Percentiles rank a stretch among this genome's conserved stretches.
phyloP scores from a whole-genome alignment of 2,797 vertebrate species.

The Lagorchestes hirsutus region DNA sequence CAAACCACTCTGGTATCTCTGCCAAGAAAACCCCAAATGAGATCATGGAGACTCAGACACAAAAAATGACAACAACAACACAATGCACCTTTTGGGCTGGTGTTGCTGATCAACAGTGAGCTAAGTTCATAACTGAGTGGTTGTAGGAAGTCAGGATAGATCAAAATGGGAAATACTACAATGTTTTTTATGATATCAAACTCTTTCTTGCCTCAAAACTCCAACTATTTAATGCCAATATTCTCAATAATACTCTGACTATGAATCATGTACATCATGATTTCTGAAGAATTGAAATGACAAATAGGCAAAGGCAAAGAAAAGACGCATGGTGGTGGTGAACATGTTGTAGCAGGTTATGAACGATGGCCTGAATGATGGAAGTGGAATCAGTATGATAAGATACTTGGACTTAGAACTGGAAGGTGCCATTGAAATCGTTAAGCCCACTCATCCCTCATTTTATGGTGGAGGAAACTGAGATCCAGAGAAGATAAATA shows the following conservation, averaged over 20 bases:
- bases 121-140: background rate
- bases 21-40: background rate
- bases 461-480: background rate
- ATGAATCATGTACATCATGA: background rate
- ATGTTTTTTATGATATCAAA: background rate
- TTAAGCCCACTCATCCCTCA: background rate
- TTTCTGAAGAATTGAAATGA: background rate
- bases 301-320: background rate
- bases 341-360: background rate
- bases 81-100: background rate
- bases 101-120: background rate
- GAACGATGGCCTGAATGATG: background rate
- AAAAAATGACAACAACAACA: background rate
- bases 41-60: background rate
- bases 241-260: background rate
- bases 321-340: background rate
- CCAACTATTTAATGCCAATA: background rate
- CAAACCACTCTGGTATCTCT: background rate
- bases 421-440: background rate
- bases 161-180: background rate
- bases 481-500: background rate
- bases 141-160: background rate
- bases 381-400: background rate
- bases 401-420: background rate
- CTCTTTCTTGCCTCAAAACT: background rate